Percentiles rank a stretch among this genome's conserved stretches.
Evolutionary conservation across 2,888 invertebrate genomes (phyloP).

Genomic region (Calliopum simillimum): DNA sequence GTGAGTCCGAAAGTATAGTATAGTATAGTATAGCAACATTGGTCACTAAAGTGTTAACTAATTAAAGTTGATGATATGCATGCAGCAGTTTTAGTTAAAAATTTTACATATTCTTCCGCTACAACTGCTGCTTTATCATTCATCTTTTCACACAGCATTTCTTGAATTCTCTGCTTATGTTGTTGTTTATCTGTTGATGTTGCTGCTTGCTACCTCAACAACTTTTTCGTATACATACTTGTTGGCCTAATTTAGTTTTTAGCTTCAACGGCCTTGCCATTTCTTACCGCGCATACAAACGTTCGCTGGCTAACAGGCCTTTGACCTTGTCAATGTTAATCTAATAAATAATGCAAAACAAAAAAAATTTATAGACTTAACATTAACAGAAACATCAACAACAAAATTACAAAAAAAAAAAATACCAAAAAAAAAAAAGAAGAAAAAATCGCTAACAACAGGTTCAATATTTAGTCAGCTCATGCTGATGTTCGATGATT

Average conservation of each 20-base stretch:
- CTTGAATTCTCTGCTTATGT: not conserved
- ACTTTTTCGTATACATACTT: slow-evolving; percentile 7
- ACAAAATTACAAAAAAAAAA: too few species aligned
- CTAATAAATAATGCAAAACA: slow-evolving; percentile 19
- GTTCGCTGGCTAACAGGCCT: slow-evolving; percentile 38
- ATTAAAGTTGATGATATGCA: too few species aligned
- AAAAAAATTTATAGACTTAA: not conserved
- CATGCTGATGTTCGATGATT: too few species aligned
- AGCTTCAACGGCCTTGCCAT: slow-evolving; percentile 39
- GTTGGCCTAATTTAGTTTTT: slow-evolving; percentile 32
- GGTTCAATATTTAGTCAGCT: too few species aligned
- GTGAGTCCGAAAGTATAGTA: too few species aligned
- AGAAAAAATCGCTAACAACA: too few species aligned
- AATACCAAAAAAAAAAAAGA: too few species aligned
- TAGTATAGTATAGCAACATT: too few species aligned
- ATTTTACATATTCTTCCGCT: not conserved
- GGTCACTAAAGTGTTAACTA: too few species aligned
- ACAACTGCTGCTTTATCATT: not conserved
- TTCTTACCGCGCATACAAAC: slow-evolving; percentile 6
- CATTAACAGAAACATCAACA: too few species aligned
- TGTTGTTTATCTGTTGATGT: not conserved
- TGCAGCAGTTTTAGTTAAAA: too few species aligned
- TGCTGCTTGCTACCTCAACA: not conserved
- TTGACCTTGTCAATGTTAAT: slow-evolving; percentile 41
- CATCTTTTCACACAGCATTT: not conserved